phyloP scores from a whole-genome alignment of 2,888 invertebrate genomes.

The Dinocampus coccinellae region DNA sequence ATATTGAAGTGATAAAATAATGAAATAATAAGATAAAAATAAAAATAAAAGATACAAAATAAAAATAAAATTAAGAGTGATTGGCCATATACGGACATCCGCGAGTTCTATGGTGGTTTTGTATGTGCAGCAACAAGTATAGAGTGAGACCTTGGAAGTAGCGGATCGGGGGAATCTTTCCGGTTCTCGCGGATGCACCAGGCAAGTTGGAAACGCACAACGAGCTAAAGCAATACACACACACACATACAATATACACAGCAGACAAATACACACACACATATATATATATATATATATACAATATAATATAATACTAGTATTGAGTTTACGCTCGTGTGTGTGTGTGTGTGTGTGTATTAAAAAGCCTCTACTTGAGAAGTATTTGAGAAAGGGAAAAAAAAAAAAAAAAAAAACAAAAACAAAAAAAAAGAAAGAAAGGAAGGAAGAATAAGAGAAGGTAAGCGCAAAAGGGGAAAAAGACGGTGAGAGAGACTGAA shows the following conservation, averaged over 20 bases:
- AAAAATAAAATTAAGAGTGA: conserved; percentile 5
- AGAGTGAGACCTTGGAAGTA: conserved; percentile 63
- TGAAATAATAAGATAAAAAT: neutral
- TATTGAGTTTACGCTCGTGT: too few relatives aligned
- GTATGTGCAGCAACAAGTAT: conserved; percentile 5
- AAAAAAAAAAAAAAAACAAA: neutral
- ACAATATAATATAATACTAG: too few relatives aligned
- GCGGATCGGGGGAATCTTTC: conserved; percentile 69
- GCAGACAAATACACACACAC: too few relatives aligned
- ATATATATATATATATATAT: too few relatives aligned
- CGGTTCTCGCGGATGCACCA: conserved; percentile 62
- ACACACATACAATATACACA: neutral
- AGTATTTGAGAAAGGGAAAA: neutral
- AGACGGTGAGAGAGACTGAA: neutral
- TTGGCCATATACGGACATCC: conserved; percentile 9
- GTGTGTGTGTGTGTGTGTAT: neutral
- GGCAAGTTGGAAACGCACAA: conserved; percentile 40
- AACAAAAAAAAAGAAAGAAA: neutral
- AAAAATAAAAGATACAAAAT: neutral
- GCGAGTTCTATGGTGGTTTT: conserved; percentile 15
- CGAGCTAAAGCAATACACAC: neutral
- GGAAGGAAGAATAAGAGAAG: neutral
- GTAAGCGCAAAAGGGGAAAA: too few relatives aligned
- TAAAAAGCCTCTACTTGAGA: neutral
- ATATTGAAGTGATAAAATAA: neutral